Evolutionary conservation across 2,797 vertebrate species (phyloP).

Genomic region (Danio aesculapii): DNA sequence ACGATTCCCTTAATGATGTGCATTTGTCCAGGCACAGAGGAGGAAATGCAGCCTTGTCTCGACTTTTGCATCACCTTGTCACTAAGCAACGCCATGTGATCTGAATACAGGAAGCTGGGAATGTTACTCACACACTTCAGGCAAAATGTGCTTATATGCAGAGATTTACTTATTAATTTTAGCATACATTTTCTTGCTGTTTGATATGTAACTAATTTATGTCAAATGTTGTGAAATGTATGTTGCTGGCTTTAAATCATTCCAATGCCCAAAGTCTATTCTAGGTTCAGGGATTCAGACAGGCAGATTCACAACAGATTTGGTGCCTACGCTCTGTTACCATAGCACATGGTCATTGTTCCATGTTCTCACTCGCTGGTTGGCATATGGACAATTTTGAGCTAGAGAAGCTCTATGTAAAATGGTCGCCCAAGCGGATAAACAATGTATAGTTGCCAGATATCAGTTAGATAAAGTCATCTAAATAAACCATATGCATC

Average conservation of each 20-base stretch:
- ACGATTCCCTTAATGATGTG: slow-evolving; percentile 5
- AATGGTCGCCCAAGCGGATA: background rate
- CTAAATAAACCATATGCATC: too few relatives aligned
- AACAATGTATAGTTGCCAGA: background rate
- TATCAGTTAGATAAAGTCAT: background rate
- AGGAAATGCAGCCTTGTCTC: background rate
- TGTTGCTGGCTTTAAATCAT: background rate
- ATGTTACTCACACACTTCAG: too few relatives aligned
- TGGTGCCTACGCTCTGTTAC: background rate
- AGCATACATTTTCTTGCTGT: background rate
- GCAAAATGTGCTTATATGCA: too few relatives aligned
- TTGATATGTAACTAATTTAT: background rate
- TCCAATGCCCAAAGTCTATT: background rate
- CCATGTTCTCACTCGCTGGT: background rate
- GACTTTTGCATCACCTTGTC: background rate
- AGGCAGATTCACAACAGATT: background rate
- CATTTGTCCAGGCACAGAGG: background rate
- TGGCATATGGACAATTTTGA: background rate
- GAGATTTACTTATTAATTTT: background rate
- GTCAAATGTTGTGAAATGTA: background rate
- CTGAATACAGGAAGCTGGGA: background rate
- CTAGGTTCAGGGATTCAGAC: background rate
- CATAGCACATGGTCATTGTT: background rate
- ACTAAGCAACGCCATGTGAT: background rate
- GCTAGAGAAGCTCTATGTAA: background rate